Conservation (phyloP, 2,888 invertebrate genomes). For the Exephanes ischioxanthus region DNA sequence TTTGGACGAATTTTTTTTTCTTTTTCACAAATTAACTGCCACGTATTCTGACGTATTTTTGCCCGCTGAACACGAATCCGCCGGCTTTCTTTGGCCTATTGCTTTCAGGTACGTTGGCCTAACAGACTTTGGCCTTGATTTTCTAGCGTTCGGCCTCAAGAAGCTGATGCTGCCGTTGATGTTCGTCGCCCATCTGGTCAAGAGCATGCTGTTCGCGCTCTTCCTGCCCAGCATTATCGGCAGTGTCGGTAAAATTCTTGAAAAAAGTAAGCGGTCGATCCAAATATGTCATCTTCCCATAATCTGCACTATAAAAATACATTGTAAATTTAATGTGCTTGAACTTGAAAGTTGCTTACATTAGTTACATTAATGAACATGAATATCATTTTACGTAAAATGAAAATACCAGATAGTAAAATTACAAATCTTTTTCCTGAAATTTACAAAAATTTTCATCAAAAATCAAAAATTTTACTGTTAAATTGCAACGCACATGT, state of each 20-base stretch:
- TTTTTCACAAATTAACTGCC: too few relatives aligned
- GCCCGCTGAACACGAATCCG: too few relatives aligned
- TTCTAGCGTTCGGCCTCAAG: constrained; percentile 92
- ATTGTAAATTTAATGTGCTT: neutral
- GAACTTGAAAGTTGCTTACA: too few relatives aligned
- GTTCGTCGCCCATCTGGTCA: constrained; percentile 93
- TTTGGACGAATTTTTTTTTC: too few relatives aligned
- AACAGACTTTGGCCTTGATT: constrained; percentile 89
- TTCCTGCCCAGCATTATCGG: constrained; percentile 94
- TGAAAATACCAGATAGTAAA: too few relatives aligned
- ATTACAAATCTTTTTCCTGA: too few relatives aligned
- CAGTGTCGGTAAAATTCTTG: constrained; percentile 93
- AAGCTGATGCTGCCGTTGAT: constrained; percentile 93
- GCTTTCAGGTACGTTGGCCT: constrained; percentile 84
- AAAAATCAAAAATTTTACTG: too few relatives aligned
- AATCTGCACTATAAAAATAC: neutral
- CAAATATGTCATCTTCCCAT: neutral
- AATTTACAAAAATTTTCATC: too few relatives aligned
- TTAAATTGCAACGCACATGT: too few relatives aligned
- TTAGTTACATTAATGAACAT: too few relatives aligned
- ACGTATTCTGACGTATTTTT: too few relatives aligned
- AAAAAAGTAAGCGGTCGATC: constrained; percentile 88
- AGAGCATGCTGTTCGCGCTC: constrained; percentile 93
- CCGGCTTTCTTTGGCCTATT: constrained; percentile 36
- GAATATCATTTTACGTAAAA: too few relatives aligned